Percentiles rank a stretch among this genome's conserved stretches.
phyloP scores from a whole-genome alignment of 2,797 vertebrate genomes.

The Esox lucius region DNA sequence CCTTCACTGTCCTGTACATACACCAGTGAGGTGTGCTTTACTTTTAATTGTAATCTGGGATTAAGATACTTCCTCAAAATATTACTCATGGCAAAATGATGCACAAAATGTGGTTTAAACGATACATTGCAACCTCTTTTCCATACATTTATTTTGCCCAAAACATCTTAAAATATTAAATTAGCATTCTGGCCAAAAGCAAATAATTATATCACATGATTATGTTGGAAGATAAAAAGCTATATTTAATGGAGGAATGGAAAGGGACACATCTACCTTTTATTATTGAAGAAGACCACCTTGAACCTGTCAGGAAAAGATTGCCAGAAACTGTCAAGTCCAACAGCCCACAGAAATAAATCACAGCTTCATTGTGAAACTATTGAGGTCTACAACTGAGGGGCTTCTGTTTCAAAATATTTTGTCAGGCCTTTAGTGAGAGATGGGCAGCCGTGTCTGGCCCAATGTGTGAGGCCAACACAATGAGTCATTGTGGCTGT shows the following conservation, averaged over 20 bases:
- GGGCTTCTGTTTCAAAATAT: constrained; percentile 69
- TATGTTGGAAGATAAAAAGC: background rate
- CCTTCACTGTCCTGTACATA: background rate
- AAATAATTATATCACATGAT: background rate
- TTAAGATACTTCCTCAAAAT: background rate
- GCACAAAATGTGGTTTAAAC: too few species aligned
- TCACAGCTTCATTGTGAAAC: constrained; percentile 60
- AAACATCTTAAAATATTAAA: too few species aligned
- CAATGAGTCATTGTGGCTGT: constrained; percentile 73
- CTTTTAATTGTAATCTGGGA: background rate
- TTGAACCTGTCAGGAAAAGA: constrained; percentile 41
- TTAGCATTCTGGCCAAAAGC: background rate
- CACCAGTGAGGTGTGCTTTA: background rate
- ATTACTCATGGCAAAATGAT: background rate
- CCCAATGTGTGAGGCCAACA: constrained; percentile 70
- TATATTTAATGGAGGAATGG: constrained; percentile 15
- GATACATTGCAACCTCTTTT: too few species aligned
- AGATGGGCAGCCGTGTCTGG: constrained; percentile 65
- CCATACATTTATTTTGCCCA: too few species aligned
- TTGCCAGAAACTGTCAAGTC: constrained; percentile 58
- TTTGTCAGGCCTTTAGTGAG: constrained; percentile 60
- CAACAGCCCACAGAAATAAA: constrained; percentile 64
- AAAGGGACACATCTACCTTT: constrained; percentile 10
- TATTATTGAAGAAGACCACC: constrained; percentile 27
- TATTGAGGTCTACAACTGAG: constrained; percentile 66